Evolutionary conservation across 1,140 invertebrate genomes (phyloP).

Genomic region (Formica exsecta): DNA sequence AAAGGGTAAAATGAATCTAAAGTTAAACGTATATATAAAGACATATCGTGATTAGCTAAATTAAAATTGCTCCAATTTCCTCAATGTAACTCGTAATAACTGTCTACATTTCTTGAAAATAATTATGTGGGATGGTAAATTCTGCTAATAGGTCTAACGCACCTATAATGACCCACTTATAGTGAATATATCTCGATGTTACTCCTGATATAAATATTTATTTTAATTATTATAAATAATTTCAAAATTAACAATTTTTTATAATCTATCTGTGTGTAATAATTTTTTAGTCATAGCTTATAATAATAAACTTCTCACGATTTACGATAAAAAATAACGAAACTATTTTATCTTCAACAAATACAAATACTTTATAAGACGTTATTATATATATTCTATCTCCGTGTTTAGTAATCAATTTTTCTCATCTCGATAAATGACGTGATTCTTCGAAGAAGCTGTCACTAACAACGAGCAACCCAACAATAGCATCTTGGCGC

Average conservation of each 20-base stretch:
- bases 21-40: neutral
- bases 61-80: neutral
- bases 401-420: neutral
- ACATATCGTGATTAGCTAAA: neutral
- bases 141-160: neutral
- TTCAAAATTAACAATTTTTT: neutral
- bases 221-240: slow-evolving; percentile 6
- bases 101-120: neutral
- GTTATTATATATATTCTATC: neutral
- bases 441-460: neutral
- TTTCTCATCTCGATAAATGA: neutral
- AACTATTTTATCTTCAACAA: neutral
- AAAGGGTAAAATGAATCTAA: neutral
- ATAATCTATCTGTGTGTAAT: neutral
- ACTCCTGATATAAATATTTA: neutral
- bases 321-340: neutral
- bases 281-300: neutral
- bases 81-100: neutral
- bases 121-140: neutral
- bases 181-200: neutral
- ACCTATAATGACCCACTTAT: too few relatives aligned
- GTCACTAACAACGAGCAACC: neutral
- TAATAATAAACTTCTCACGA: neutral
- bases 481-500: neutral
- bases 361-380: neutral